phyloP scores from a whole-genome alignment of 2,888 invertebrate genomes.

The Ornithoptera alexandrae region DNA sequence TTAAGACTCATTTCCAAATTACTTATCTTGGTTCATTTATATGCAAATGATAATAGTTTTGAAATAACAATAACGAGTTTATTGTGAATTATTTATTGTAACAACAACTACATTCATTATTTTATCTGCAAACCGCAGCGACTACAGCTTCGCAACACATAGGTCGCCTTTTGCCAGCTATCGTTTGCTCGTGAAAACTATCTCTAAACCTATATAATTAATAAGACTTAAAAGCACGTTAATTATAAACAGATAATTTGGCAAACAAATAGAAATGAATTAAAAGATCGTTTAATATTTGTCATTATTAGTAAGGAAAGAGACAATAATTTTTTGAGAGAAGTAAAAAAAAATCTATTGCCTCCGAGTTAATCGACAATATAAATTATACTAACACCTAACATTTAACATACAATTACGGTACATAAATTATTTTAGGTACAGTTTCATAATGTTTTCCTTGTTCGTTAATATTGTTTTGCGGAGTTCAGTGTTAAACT shows the following conservation, averaged over 20 bases:
- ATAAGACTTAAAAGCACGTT: conserved; percentile 32
- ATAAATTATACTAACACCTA: conserved; percentile 63
- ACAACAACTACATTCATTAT: conserved; percentile 50
- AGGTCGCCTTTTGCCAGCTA: conserved; percentile 32
- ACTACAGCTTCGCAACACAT: conserved; percentile 38
- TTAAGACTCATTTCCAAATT: neutral
- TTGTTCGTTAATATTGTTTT: conserved; percentile 33
- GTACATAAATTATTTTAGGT: conserved; percentile 57
- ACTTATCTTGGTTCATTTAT: conserved; percentile 8
- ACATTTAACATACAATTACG: conserved; percentile 51
- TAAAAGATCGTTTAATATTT: conserved; percentile 18
- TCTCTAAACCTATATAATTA: conserved; percentile 27
- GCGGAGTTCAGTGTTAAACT: conserved; percentile 31
- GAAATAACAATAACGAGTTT: conserved; percentile 30
- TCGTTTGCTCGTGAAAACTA: conserved; percentile 31
- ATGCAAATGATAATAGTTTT: conserved; percentile 15
- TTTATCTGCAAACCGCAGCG: conserved; percentile 40
- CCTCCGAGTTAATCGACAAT: conserved; percentile 44
- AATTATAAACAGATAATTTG: conserved; percentile 22
- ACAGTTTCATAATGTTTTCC: conserved; percentile 33
- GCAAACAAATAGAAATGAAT: neutral
- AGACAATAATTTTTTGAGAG: conserved; percentile 27
- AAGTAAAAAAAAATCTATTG: conserved; percentile 29
- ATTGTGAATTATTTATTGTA: conserved; percentile 47
- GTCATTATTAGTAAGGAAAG: conserved; percentile 29